phyloP scores from a whole-genome alignment of 2,113 vertebrate genomes.

The Accipiter virgatus region DNA sequence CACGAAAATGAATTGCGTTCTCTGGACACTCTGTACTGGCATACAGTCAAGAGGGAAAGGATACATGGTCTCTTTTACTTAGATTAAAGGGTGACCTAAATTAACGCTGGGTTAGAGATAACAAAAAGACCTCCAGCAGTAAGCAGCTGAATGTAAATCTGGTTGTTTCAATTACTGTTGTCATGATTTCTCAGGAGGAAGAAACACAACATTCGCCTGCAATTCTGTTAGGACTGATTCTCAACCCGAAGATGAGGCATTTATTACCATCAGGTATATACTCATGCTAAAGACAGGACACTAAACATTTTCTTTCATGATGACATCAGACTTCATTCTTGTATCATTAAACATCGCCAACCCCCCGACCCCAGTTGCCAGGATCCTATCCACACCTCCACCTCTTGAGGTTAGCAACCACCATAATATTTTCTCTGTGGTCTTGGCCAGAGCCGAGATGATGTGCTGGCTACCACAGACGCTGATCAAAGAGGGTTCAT shows the following conservation, averaged over 20 bases:
- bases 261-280: background rate
- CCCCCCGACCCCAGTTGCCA: background rate
- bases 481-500: background rate
- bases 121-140: background rate
- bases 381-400: background rate
- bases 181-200: background rate
- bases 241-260: background rate
- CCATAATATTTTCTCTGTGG: accelerated
- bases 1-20: background rate
- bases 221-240: background rate
- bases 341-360: background rate
- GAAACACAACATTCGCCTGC: background rate
- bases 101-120: background rate
- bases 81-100: background rate
- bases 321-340: background rate
- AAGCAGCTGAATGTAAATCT: background rate
- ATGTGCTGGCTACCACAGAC: background rate
- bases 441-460: background rate
- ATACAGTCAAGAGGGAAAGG: background rate
- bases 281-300: background rate
- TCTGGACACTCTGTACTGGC: background rate
- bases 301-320: background rate
- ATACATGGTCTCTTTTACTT: background rate
- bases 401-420: background rate
- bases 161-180: background rate